These are phyloP conservation scores for Grapholita molesta DNA, from an alignment of 1,140 invertebrate genomes.

Conservation along the genomic window DNA sequence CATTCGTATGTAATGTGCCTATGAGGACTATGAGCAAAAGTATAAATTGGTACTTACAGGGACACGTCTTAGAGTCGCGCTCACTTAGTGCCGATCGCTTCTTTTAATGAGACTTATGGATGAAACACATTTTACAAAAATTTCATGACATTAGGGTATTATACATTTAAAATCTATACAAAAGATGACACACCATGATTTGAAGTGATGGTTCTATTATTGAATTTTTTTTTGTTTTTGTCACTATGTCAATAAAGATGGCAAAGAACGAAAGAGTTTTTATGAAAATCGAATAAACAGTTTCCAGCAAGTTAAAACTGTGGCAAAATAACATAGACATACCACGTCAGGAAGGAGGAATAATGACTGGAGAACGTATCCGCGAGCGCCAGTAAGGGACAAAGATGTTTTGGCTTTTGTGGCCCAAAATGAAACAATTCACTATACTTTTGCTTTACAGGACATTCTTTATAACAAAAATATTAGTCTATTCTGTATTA, in stretches of 20 bases:
- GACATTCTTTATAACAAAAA: too few species aligned
- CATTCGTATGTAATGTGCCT: neutral
- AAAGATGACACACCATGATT: neutral
- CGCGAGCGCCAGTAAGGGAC: too few species aligned
- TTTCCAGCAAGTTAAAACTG: too few species aligned
- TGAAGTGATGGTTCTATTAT: slow-evolving; percentile 38
- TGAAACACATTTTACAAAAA: slow-evolving; percentile 62
- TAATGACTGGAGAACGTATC: too few species aligned
- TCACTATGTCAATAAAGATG: neutral
- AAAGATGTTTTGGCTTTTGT: too few species aligned
- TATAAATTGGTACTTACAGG: neutral
- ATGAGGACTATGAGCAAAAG: neutral
- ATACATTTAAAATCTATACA: neutral
- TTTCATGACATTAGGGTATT: slow-evolving; percentile 54
- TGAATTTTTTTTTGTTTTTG: slow-evolving; percentile 36
- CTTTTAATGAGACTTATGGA: slow-evolving; percentile 48
- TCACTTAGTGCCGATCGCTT: neutral
- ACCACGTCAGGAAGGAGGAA: too few species aligned
- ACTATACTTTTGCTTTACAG: too few species aligned
- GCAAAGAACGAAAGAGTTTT: neutral
- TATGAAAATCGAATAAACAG: too few species aligned
- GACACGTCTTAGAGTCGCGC: neutral
- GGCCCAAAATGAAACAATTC: too few species aligned
- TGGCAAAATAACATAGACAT: too few species aligned
- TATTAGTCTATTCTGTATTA: too few species aligned